Evolutionary conservation across 2,797 vertebrate species (phyloP), one percentile per base, ranked within the genome.

Genomic region (Muscicapa striata): DNA sequence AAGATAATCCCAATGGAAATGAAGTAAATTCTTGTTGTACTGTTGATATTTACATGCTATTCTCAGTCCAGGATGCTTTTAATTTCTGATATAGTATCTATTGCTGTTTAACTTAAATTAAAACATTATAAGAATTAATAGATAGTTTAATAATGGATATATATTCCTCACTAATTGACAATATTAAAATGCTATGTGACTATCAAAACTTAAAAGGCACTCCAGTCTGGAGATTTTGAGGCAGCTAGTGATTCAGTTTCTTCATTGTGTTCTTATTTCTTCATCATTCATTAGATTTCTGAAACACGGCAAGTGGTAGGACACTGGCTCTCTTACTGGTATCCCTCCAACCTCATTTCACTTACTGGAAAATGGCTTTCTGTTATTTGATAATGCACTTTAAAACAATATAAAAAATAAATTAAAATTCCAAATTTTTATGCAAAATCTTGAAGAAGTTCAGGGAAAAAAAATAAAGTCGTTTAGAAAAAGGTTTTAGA

Each of bases 111-210:
- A 74, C 48, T 76, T 12, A 89, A 93, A 83, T 76, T 6, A 92
- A 94, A 87, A 17, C 30, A 58, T 75, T 90, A 14, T 41, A 69
- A 58, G 70, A 52, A 89, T 93, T 94, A 96, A 74, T 22, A 32
- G 13, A 38, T 82, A 84, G 64, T 68, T 84, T 79, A 74, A 95
- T 92, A 68, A 49, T 5, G 13, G 12, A 34, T 61, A 57, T 57
- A 80, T 88, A 77, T 85, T 87, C 19, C 14, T 96, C 30, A 81
- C 51, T 95, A 96, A 94, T 38, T 59, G 58, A 34, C 6, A 84
- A 61, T 55, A 48, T 83, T 94, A 87, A 14, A 12, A 38, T 45
- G 27, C 27, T 61, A 17, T 41, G 23, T 63, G 54, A 34, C 32
- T 79, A 48, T 20, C 14, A 41, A 23, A 52, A 30, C 51, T 63